phyloP scores from a whole-genome alignment of 1,140 invertebrate genomes.

The Drosophila orena region DNA sequence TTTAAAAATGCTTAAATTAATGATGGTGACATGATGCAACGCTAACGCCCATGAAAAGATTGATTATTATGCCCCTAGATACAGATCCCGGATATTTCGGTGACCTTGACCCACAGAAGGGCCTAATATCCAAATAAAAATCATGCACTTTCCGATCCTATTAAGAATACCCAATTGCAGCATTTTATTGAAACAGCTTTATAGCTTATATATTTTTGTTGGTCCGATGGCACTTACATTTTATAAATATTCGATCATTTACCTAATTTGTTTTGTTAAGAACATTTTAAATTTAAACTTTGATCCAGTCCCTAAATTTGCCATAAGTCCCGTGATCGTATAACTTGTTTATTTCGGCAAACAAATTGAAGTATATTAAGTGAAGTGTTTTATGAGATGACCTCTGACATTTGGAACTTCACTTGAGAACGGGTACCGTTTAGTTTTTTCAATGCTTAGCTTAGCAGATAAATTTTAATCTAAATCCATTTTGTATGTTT shows the following conservation, averaged over 20 bases:
- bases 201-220: too few species aligned
- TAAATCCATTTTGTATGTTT: constrained; percentile 14
- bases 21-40: background rate
- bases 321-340: background rate
- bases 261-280: too few species aligned
- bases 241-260: background rate
- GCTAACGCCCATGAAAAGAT: background rate
- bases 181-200: too few species aligned
- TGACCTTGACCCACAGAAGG: background rate
- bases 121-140: background rate
- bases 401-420: constrained; percentile 21
- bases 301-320: too few species aligned
- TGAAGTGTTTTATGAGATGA: constrained; percentile 9
- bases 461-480: constrained; percentile 34
- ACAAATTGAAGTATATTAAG: constrained; percentile 23
- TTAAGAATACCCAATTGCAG: background rate
- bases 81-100: background rate
- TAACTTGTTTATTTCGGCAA: constrained; percentile 11
- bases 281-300: too few species aligned
- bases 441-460: background rate
- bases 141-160: too few species aligned
- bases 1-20: background rate
- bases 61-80: background rate
- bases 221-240: too few species aligned
- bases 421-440: constrained; percentile 18